Conservation (phyloP, 2,888 invertebrate species). For the Drosophila longiperda region DNA sequence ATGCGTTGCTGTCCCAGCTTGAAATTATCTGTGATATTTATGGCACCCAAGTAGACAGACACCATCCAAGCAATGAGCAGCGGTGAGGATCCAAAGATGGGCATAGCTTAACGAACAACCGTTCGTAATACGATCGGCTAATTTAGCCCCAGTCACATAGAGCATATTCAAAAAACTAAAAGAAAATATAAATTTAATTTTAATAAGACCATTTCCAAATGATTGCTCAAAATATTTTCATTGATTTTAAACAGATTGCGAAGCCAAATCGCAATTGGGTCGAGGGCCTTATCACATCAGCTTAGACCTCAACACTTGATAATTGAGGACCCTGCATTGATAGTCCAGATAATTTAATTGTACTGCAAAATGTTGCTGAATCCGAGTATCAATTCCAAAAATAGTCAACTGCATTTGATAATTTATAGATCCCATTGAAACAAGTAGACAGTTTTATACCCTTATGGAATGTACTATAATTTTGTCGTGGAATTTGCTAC, state of each 20-base stretch:
- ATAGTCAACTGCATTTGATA: background rate
- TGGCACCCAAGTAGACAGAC: constrained; percentile 65
- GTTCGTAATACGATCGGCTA: constrained; percentile 62
- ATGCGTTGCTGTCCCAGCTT: constrained; percentile 47
- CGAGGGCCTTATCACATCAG: constrained; percentile 13
- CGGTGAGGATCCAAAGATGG: constrained; percentile 66
- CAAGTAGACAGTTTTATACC: background rate
- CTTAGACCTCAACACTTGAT: constrained; percentile 1
- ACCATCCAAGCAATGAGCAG: constrained; percentile 68
- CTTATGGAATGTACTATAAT: background rate
- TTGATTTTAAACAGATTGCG: background rate
- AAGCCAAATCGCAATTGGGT: constrained; percentile 15
- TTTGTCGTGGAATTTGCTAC: background rate
- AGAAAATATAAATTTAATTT: constrained; percentile 24
- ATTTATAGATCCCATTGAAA: background rate
- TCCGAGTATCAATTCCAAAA: background rate
- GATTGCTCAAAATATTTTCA: background rate
- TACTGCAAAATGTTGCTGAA: background rate
- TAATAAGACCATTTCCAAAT: constrained; percentile 4
- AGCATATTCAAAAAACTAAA: background rate
- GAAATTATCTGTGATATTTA: constrained; percentile 55
- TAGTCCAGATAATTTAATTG: background rate
- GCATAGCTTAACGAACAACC: constrained; percentile 43
- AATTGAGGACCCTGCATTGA: background rate
- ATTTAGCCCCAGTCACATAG: background rate